Evolutionary conservation across 2,888 invertebrate genomes (phyloP), one percentile per base, ranked within the genome.

Genomic region (Plagodis pulveraria): DNA sequence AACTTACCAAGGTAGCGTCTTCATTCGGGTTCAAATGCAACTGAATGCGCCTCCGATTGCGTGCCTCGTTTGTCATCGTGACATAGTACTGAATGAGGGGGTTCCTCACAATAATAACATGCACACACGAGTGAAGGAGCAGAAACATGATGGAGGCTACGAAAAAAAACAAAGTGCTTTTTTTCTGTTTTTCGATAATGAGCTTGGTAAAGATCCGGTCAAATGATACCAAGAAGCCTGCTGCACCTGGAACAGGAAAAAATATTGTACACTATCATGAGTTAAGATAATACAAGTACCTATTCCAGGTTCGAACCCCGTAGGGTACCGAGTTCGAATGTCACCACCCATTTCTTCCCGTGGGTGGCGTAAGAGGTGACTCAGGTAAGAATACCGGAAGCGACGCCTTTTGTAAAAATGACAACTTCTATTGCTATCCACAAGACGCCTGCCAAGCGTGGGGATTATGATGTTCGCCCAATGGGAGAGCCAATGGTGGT

Each of bases 111-210:
- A 97, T 95, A 46, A 96, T 88, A 79, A 96, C 94, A 78, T 98
- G 97, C 66, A 97, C 89, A 68, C 96, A 91, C 70, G 96, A 97
- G 76, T 98, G 98, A 35, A 95, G 90, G 32, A 95, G 92, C 22
- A 98, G 95, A 35, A 97, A 95, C 43, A 95, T 87, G 54, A 97
- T 96, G 44, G 97, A 97, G 56, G 97, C 93, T 42, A 95, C 92
- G 86, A 98, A 98, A 90, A 98, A 98, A 84, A 97, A 95, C 63
- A 97, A 95, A 0, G 98, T 98, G 78, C 97, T 98, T 41, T 96
- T 94, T 42, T 95, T 94, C 54, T 97, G 96, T 74, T 97, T 96
- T 56, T 95, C 93, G 59, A 98, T 94, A 45, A 96, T 86, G 62
- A 96, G 94, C 81, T 98, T 98, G 0, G 98, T 98, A 50, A 96